Percentiles rank a stretch among this genome's conserved stretches.
These are phyloP conservation scores for Apantesis nais DNA, from an alignment of 2,888 invertebrate genomes.

Conservation along the genomic window DNA sequence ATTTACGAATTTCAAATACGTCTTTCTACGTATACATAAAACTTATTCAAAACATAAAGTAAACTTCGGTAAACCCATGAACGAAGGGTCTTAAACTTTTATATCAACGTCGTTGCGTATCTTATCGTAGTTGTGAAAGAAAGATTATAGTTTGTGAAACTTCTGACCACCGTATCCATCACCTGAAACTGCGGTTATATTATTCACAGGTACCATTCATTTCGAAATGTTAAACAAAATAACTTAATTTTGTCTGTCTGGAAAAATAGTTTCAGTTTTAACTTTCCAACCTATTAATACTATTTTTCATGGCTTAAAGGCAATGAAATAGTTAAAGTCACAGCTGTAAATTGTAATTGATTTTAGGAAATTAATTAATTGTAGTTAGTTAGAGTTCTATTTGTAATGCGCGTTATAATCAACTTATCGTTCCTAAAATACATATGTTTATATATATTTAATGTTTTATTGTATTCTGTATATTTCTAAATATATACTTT, in stretches of 20 bases:
- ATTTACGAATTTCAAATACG: slow-evolving; percentile 22
- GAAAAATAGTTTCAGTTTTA: not conserved
- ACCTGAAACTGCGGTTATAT: slow-evolving; percentile 43
- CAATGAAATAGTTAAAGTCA: not conserved
- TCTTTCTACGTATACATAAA: slow-evolving; percentile 20
- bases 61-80: slow-evolving; percentile 37
- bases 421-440: too few relatives aligned
- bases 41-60: slow-evolving; percentile 47
- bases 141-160: slow-evolving; percentile 45
- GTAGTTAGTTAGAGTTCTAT: not conserved
- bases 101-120: slow-evolving; percentile 38
- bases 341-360: not conserved
- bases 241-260: not conserved
- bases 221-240: slow-evolving; percentile 22
- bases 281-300: not conserved
- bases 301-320: not conserved
- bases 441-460: too few relatives aligned
- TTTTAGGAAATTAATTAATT: not conserved
- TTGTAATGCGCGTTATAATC: not conserved
- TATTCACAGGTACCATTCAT: slow-evolving; percentile 41
- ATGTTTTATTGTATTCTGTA: too few relatives aligned
- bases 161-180: slow-evolving; percentile 38
- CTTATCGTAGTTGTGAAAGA: slow-evolving; percentile 47
- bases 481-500: too few relatives aligned
- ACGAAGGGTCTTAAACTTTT: slow-evolving; percentile 25